Evolutionary conservation across 2,113 vertebrate genomes (phyloP).

Genomic region (Rhea pennata): DNA sequence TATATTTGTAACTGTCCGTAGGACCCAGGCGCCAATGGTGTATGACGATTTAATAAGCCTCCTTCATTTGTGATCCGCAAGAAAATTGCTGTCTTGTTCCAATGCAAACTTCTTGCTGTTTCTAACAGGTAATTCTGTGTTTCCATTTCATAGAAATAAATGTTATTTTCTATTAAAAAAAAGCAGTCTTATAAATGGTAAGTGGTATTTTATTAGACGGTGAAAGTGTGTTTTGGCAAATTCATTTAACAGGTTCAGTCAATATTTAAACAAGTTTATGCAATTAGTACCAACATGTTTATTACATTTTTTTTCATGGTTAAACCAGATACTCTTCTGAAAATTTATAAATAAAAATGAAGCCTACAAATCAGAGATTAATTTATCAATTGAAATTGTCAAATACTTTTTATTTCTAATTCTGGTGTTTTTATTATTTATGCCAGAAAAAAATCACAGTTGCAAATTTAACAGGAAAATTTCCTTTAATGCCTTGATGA

Average conservation of each 20-base stretch:
- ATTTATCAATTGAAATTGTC: neutral
- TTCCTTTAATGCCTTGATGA: accelerated
- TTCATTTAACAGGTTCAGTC: neutral
- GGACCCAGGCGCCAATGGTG: slow-evolving; percentile 44
- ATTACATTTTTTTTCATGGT: slow-evolving; percentile 44
- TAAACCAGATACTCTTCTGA: neutral
- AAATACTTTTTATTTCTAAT: neutral
- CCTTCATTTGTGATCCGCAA: slow-evolving; percentile 78
- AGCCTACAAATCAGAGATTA: neutral
- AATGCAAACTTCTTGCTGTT: slow-evolving; percentile 76
- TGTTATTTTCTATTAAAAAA: slow-evolving; percentile 92
- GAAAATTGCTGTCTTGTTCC: slow-evolving; percentile 79
- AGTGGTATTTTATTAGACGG: slow-evolving; percentile 45
- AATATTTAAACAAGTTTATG: slow-evolving; percentile 43
- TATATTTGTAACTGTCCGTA: slow-evolving; percentile 82
- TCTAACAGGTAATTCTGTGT: slow-evolving; percentile 85
- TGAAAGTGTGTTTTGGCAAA: slow-evolving; percentile 8
- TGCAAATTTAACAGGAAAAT: neutral
- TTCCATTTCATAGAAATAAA: slow-evolving; percentile 97
- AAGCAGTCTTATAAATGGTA: slow-evolving; percentile 22
- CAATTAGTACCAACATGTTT: slow-evolving; percentile 19
- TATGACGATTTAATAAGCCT: slow-evolving; percentile 53
- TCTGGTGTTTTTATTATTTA: neutral
- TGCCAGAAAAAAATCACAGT: accelerated
- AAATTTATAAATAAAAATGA: slow-evolving; percentile 3